Conservation (phyloP, 2,888 invertebrate species). For the Antheraea assamensis region DNA sequence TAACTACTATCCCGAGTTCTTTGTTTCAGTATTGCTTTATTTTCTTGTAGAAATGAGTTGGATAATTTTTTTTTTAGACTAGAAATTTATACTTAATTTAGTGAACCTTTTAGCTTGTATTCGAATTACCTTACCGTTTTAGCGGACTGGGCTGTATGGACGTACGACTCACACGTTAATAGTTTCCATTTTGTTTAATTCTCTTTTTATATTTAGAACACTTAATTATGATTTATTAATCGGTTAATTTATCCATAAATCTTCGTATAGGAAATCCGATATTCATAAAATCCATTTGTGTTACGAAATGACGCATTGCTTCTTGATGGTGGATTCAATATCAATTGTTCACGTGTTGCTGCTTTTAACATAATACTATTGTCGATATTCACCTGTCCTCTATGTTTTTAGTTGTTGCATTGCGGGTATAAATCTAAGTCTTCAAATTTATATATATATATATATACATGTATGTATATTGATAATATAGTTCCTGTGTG, state of each 20-base stretch:
- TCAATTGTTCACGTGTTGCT: not conserved
- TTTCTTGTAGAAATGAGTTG: not conserved
- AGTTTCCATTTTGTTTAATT: conserved; percentile 27
- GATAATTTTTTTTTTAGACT: not conserved
- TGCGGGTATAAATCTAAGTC: not conserved
- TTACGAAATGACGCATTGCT: not conserved
- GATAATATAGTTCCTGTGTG: no score
- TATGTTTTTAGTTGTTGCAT: not conserved
- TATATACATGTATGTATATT: no score
- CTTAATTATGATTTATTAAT: not conserved
- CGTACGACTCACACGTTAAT: conserved; percentile 57
- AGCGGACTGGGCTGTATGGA: conserved; percentile 74
- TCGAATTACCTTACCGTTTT: conserved; percentile 65
- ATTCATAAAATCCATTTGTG: conserved; percentile 1
- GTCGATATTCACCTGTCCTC: not conserved
- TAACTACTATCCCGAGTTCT: not conserved
- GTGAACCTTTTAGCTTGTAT: conserved; percentile 60
- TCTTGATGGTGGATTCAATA: not conserved
- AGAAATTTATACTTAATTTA: conserved; percentile 44
- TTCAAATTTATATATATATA: no score
- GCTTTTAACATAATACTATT: not conserved
- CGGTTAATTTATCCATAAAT: conserved; percentile 8
- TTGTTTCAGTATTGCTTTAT: not conserved
- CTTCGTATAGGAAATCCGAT: no score
- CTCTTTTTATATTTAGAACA: conserved; percentile 10